phyloP scores from a whole-genome alignment of 2,113 vertebrate species.

The Percopsis transmontana region DNA sequence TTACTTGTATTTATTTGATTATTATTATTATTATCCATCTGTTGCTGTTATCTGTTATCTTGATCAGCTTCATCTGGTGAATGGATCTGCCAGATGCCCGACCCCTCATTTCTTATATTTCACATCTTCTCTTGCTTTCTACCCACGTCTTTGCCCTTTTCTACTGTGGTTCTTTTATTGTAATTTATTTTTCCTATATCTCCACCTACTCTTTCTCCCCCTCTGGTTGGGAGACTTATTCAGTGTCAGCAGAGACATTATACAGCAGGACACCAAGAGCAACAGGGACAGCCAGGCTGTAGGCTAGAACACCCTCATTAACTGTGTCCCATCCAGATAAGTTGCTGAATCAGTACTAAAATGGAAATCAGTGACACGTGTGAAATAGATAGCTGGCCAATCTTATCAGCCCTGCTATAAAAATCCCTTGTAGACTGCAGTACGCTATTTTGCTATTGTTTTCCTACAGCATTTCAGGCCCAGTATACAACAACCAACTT shows the following conservation, averaged over 20 bases:
- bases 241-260: slow-evolving; percentile 25
- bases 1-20: not conserved
- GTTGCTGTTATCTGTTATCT: not conserved
- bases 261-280: slow-evolving; percentile 5
- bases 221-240: slow-evolving; percentile 29
- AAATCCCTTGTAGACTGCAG: too few relatives aligned
- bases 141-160: not conserved
- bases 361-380: too few relatives aligned
- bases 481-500: too few relatives aligned
- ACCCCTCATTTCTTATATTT: too few relatives aligned
- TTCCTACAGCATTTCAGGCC: too few relatives aligned
- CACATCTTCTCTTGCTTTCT: too few relatives aligned
- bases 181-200: slow-evolving; percentile 3
- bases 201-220: slow-evolving; percentile 2
- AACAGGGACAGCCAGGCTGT: not conserved
- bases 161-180: not conserved
- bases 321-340: too few relatives aligned
- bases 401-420: too few relatives aligned
- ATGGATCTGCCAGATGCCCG: not conserved
- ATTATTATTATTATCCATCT: not conserved
- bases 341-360: too few relatives aligned
- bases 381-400: too few relatives aligned
- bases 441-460: too few relatives aligned
- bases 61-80: not conserved
- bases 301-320: too few relatives aligned